A percentile compares a stretch with the other conserved stretches of the same genome.
These are phyloP conservation scores for Keiferia lycopersicella DNA, from an alignment of 2,888 invertebrate genomes.

Conservation along the genomic window DNA sequence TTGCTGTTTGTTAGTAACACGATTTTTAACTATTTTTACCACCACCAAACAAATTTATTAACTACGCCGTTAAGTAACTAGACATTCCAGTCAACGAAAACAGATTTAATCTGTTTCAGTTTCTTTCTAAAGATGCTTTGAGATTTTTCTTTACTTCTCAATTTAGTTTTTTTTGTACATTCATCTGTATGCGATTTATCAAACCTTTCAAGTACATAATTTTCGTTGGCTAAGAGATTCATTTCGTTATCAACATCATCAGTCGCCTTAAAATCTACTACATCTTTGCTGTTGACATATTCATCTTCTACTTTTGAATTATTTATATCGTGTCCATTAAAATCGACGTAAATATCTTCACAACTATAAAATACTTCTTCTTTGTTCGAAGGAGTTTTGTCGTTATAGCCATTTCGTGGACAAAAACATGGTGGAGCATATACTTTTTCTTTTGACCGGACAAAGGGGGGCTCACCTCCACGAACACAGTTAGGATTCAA, in stretches of 20 bases:
- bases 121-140: conserved; percentile 49
- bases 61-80: conserved; percentile 24
- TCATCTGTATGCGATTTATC: conserved; percentile 25
- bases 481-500: conserved; percentile 46
- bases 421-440: conserved; percentile 58
- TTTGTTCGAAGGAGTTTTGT: conserved; percentile 27
- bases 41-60: conserved; percentile 41
- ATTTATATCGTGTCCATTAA: conserved; percentile 3
- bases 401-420: conserved; percentile 41
- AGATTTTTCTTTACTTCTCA: conserved; percentile 29
- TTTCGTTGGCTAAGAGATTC: conserved; percentile 11
- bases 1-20: conserved; percentile 36
- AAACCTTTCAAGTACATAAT: conserved; percentile 37
- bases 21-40: conserved; percentile 36
- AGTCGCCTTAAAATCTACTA: background rate
- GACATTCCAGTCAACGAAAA: conserved; percentile 50
- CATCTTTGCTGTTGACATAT: background rate
- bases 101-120: conserved; percentile 49
- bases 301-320: background rate
- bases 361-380: conserved; percentile 48
- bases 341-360: conserved; percentile 42
- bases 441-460: conserved; percentile 47
- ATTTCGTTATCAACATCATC: conserved; percentile 5
- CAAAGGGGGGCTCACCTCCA: conserved; percentile 51
- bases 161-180: background rate